Base-by-base conservation (phyloP, 2,797 vertebrate genomes). In the Xiphophorus birchmanni region DNA sequence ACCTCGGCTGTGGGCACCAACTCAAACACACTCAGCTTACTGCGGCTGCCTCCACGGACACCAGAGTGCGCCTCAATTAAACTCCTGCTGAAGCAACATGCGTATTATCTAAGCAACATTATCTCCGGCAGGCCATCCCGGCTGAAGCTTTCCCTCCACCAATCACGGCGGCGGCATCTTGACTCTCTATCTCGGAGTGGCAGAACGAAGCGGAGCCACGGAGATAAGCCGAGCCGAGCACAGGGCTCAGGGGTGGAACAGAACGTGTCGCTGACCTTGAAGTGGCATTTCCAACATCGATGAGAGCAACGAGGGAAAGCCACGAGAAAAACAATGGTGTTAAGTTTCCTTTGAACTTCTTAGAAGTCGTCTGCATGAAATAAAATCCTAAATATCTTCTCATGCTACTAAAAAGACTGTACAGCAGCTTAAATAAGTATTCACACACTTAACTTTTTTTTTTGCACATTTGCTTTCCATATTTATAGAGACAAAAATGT, bases 41-140 rank as follows among this genome's bases (percentile, higher is more conserved):
- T 81, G 89, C 21, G n/a, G 81, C 84, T 75, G 91, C 93, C 85
- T 81, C 92, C 90, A 93, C 92, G 91, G 94, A 87, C 89, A 94
- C 90, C 35, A 73, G 78, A 90, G 85, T 76, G 86, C 81, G 89
- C 81, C 80, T 81, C 63, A 40, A 84, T 48, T 85, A 75, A 87
- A 84, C 79, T 75, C 83, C 71, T 75, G 75, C 86, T 52, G 74
- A 76, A 91, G 73, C 80, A 58, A 67, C 63, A 15, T 75, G 81
- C 65, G 40, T 50, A 79, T 83, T 82, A 89, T 87, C 76, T 80
- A 79, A 75, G 75, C 78, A 65, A 73, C 87, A 71, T 71, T 76
- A 76, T 85, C 89, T 84, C 73, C 45, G 48, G 32, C 79, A 67
- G 77, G 80, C 63, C 45, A 6, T 80, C 78, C 72, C 78, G 77